Evolutionary conservation across 2,888 invertebrate species (phyloP).

Genomic region (Rhagium mordax): DNA sequence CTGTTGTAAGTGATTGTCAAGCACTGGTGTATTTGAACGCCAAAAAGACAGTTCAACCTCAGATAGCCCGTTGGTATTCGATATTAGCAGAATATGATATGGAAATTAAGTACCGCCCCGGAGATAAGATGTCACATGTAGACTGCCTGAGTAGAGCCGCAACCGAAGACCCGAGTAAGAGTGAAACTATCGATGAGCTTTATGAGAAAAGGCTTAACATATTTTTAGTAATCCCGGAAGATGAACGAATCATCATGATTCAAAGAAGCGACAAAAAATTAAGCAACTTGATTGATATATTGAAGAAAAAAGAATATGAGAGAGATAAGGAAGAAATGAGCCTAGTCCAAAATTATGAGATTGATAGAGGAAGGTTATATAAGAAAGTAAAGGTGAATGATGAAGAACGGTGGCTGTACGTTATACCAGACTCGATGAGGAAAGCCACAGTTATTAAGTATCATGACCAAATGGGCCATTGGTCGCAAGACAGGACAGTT

Average conservation of each 20-base stretch:
- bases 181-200: slow-evolving; percentile 29
- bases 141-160: slow-evolving; percentile 53
- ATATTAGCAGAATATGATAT: slow-evolving; percentile 51
- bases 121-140: slow-evolving; percentile 50
- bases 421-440: slow-evolving; percentile 45
- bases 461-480: slow-evolving; percentile 46
- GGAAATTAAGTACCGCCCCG: slow-evolving; percentile 49
- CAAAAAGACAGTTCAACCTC: slow-evolving; percentile 52
- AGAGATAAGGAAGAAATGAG: slow-evolving; percentile 34
- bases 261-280: slow-evolving; percentile 38
- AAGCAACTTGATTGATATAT: slow-evolving; percentile 32
- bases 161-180: slow-evolving; percentile 26
- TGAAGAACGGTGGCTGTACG: slow-evolving; percentile 39
- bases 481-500: slow-evolving; percentile 40
- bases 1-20: slow-evolving; percentile 54
- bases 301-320: slow-evolving; percentile 25
- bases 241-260: slow-evolving; percentile 38
- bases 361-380: slow-evolving; percentile 31
- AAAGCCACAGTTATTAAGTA: slow-evolving; percentile 41
- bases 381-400: slow-evolving; percentile 28
- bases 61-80: slow-evolving; percentile 51
- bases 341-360: slow-evolving; percentile 37
- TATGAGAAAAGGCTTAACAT: slow-evolving; percentile 31
- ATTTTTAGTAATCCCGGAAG: slow-evolving; percentile 25
- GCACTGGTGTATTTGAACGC: slow-evolving; percentile 51